These are phyloP conservation scores for Psix sp. DNA, from an alignment of 1,140 invertebrate genomes.

Conservation along the genomic window DNA sequence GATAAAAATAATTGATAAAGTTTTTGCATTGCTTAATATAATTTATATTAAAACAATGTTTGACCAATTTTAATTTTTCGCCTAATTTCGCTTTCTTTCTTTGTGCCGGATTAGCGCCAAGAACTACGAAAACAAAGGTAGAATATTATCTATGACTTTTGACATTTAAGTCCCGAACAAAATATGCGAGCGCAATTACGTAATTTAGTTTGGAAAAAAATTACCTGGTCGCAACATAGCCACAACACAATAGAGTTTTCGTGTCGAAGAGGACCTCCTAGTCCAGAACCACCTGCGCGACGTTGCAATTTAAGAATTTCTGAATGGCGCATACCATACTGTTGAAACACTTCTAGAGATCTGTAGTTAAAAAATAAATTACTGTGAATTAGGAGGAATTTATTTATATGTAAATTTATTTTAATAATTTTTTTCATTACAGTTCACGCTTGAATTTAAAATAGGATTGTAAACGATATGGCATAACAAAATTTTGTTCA, in stretches of 20 bases:
- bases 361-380: constrained; percentile 73
- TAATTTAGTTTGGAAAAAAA: constrained; percentile 34
- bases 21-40: too few relatives aligned
- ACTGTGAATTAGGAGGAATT: constrained; percentile 6
- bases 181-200: constrained; percentile 26
- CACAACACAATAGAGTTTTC: constrained; percentile 86
- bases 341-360: constrained; percentile 85
- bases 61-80: too few relatives aligned
- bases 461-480: too few relatives aligned
- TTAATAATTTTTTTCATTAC: too few relatives aligned
- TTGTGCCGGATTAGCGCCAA: constrained; percentile 1
- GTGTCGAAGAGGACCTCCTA: constrained; percentile 87
- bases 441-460: too few relatives aligned
- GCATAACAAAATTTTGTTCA: too few relatives aligned
- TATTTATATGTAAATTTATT: constrained; percentile 19
- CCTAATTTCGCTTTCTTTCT: too few relatives aligned
- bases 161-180: constrained; percentile 26
- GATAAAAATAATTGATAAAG: too few relatives aligned
- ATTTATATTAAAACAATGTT: too few relatives aligned
- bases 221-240: constrained; percentile 87
- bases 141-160: constrained; percentile 24
- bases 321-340: constrained; percentile 82
- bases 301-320: constrained; percentile 86
- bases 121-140: constrained; percentile 18
- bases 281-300: constrained; percentile 78